Evolutionary conservation across 2,888 invertebrate genomes (phyloP).

Genomic region (Drosophila nr. perissopoda): DNA sequence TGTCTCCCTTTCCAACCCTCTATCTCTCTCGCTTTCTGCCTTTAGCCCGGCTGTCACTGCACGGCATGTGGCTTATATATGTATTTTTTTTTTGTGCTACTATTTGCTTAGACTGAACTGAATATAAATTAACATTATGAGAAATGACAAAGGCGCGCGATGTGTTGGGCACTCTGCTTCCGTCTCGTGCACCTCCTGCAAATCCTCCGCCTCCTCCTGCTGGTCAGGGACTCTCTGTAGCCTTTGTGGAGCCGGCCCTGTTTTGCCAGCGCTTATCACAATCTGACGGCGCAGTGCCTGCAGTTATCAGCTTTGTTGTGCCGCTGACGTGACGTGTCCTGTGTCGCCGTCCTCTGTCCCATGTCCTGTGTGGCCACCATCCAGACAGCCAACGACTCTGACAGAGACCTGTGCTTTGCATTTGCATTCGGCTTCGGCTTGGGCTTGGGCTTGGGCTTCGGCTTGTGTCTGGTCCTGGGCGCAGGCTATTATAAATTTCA

Average conservation of each 20-base stretch:
- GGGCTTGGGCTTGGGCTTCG: slow-evolving; percentile 16
- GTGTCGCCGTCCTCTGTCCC: slow-evolving; percentile 16
- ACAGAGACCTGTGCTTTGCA: slow-evolving; percentile 33
- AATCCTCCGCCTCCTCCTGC: not conserved
- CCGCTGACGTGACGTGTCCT: slow-evolving; percentile 63
- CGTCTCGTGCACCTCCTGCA: slow-evolving; percentile 8
- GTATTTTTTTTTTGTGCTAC: slow-evolving; percentile 55
- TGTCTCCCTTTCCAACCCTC: not conserved
- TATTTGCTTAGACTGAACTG: slow-evolving; percentile 78
- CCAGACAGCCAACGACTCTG: slow-evolving; percentile 39
- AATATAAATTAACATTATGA: slow-evolving; percentile 80
- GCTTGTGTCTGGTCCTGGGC: slow-evolving; percentile 10
- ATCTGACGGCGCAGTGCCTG: slow-evolving; percentile 57
- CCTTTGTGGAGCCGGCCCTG: slow-evolving; percentile 21
- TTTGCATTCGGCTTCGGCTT: not conserved
- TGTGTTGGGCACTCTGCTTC: slow-evolving; percentile 52
- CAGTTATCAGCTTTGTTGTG: slow-evolving; percentile 66
- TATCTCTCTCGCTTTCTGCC: slow-evolving; percentile 2
- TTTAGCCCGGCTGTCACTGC: slow-evolving; percentile 33
- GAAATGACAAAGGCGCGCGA: slow-evolving; percentile 74
- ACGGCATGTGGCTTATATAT: slow-evolving; percentile 51
- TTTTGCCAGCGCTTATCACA: slow-evolving; percentile 52
- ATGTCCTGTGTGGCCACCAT: slow-evolving; percentile 20
- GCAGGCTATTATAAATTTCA: slow-evolving; percentile 52
- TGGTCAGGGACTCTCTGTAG: slow-evolving; percentile 12